These are phyloP conservation scores for Agrotis exclamationis DNA, from an alignment of 2,888 invertebrate genomes.

Conservation along the genomic window DNA sequence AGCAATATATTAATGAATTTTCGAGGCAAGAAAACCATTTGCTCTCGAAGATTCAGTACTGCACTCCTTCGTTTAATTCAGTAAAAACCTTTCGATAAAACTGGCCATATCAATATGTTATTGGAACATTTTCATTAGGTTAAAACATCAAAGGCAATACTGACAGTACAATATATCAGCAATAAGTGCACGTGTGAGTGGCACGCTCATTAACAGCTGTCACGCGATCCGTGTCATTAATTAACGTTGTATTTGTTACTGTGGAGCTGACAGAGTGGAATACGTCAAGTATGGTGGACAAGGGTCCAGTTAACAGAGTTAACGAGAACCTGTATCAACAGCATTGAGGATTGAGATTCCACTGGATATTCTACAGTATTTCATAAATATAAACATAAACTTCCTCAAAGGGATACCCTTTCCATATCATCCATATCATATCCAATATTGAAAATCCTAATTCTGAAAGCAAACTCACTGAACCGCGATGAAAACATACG, in stretches of 20 bases:
- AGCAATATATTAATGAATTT: constrained; percentile 1
- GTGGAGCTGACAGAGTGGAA: constrained; percentile 28
- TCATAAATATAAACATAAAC: neutral
- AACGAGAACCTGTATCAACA: constrained; percentile 19
- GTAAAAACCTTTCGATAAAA: constrained; percentile 28
- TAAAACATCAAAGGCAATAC: constrained; percentile 50
- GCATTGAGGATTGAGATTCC: neutral
- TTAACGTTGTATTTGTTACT: constrained; percentile 43
- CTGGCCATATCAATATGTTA: constrained; percentile 9
- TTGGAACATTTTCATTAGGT: constrained; percentile 42
- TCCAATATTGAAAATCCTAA: constrained; percentile 17
- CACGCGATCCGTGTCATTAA: constrained; percentile 66
- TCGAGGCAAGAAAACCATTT: constrained; percentile 10
- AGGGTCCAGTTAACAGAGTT: constrained; percentile 16
- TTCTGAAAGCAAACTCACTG: constrained; percentile 28
- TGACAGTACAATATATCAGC: constrained; percentile 49
- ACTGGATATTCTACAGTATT: constrained; percentile 2
- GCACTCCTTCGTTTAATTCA: constrained; percentile 12
- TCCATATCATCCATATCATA: too few relatives aligned
- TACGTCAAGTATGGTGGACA: constrained; percentile 29
- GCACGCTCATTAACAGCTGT: constrained; percentile 58
- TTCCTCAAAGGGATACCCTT: constrained; percentile 24
- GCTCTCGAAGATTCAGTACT: neutral
- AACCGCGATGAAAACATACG: constrained; percentile 34
- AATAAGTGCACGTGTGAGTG: constrained; percentile 57